phyloP scores from a whole-genome alignment of 2,113 vertebrate species.

The Ciconia maguari region DNA sequence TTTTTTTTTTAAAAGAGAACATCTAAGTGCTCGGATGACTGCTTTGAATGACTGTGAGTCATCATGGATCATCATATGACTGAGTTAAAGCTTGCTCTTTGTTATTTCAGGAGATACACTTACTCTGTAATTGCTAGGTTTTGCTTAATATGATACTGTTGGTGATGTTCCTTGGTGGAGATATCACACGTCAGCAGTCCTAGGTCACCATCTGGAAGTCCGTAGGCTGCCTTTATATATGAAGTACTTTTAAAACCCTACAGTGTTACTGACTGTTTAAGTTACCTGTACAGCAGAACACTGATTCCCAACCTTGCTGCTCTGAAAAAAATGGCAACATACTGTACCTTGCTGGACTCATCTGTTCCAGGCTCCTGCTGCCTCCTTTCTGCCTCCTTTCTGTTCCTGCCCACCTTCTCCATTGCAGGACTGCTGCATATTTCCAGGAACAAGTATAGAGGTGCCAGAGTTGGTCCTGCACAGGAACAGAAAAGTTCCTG shows the following conservation, averaged over 20 bases:
- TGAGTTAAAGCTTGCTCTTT: background rate
- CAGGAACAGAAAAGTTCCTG: background rate
- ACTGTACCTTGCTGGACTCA: background rate
- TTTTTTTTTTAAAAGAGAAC: background rate
- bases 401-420: background rate
- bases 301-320: background rate
- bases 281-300: background rate
- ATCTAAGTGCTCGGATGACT: fast-evolving
- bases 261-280: background rate
- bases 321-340: background rate
- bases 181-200: background rate
- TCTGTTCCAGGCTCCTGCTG: background rate
- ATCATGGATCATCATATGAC: background rate
- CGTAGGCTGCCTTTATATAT: background rate
- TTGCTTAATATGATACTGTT: background rate
- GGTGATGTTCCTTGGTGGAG: background rate
- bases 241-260: background rate
- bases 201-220: background rate
- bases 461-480: background rate
- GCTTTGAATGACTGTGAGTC: background rate
- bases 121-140: background rate
- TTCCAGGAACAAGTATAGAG: background rate
- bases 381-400: background rate
- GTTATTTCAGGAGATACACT: background rate
- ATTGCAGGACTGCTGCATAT: background rate